These are phyloP conservation scores for Echinometra lucunter DNA, from an alignment of 53 echinoderm and acorn worm genomes.

Conservation along the genomic window DNA sequence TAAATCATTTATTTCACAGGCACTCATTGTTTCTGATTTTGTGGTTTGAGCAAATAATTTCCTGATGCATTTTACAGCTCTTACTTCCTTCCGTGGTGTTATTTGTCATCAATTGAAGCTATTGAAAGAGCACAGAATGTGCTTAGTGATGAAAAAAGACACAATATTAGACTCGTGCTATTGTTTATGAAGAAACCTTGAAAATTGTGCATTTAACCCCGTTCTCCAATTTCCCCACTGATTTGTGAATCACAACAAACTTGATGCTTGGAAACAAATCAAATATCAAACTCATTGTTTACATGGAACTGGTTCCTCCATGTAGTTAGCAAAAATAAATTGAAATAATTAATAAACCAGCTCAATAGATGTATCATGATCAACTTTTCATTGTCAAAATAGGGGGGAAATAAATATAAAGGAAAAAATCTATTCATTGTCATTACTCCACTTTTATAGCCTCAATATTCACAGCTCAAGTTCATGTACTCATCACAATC, in stretches of 20 bases:
- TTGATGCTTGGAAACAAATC: neutral
- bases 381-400: too few species aligned
- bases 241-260: neutral
- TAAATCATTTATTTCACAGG: neutral
- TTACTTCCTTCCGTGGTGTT: conserved; percentile 31
- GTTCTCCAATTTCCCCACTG: neutral
- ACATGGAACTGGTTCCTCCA: neutral
- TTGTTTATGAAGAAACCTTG: conserved; percentile 7
- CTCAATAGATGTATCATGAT: neutral
- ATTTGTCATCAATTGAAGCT: conserved; percentile 41
- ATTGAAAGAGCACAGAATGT: neutral
- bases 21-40: conserved; percentile 37
- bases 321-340: neutral
- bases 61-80: conserved; percentile 38
- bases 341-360: neutral
- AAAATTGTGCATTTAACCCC: neutral
- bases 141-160: neutral
- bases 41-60: conserved; percentile 46
- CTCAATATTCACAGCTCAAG: neutral
- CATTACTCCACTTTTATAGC: neutral
- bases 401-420: too few species aligned
- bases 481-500: neutral
- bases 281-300: neutral
- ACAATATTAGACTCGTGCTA: neutral
- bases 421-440: neutral